These are phyloP conservation scores for Orchesellides sinensis DNA, from an alignment of 2,888 invertebrate genomes.

Conservation along the genomic window DNA sequence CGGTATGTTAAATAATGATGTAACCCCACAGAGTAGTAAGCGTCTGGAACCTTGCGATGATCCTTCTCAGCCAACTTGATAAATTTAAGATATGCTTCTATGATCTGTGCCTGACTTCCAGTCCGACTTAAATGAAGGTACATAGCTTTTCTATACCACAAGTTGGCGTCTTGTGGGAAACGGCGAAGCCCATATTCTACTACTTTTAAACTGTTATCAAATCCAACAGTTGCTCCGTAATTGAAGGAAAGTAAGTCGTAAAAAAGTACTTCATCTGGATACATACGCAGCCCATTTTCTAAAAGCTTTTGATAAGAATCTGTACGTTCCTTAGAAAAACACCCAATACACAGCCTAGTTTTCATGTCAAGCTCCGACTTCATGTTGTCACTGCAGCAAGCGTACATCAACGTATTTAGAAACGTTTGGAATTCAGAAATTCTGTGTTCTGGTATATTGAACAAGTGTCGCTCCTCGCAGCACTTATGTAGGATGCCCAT, in stretches of 20 bases:
- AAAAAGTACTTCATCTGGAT: not conserved
- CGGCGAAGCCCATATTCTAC: not conserved
- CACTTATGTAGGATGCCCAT: no score
- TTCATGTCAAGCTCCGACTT: no score
- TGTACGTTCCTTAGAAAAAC: no score
- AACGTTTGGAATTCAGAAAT: no score
- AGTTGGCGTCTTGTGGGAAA: not conserved
- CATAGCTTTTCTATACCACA: not conserved
- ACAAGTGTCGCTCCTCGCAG: no score
- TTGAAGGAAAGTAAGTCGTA: not conserved
- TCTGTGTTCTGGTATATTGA: no score
- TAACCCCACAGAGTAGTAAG: not conserved
- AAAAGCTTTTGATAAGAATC: no score
- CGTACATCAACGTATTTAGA: no score
- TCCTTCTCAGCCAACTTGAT: not conserved
- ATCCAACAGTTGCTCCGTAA: not conserved
- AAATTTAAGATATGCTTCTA: not conserved
- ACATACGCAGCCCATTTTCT: no score
- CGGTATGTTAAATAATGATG: not conserved
- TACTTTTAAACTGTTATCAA: not conserved
- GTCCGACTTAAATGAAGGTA: not conserved
- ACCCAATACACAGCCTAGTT: no score
- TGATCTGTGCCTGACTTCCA: not conserved
- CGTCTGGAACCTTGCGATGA: slow-evolving; percentile 4
- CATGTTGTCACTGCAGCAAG: no score